These are phyloP conservation scores for Drosophila sucinea DNA, from an alignment of 1,140 invertebrate species.

Conservation along the genomic window DNA sequence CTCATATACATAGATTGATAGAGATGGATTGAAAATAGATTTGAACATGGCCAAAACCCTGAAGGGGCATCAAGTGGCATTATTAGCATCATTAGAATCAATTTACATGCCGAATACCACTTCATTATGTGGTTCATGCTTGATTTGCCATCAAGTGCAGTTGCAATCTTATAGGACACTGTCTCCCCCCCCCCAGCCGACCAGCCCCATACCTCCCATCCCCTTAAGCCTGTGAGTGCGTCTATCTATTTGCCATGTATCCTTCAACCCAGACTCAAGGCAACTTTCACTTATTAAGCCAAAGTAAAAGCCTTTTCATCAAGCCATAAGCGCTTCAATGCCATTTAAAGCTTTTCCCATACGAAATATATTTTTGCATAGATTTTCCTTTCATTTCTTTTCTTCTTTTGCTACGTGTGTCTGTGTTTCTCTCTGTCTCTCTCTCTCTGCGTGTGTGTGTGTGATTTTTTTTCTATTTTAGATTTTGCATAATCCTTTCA, in stretches of 20 bases:
- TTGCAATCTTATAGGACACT: constrained; percentile 15
- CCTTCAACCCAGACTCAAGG: constrained; percentile 42
- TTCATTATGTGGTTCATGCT: constrained; percentile 54
- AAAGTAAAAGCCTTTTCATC: constrained; percentile 43
- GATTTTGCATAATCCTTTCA: constrained; percentile 52
- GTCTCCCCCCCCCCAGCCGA: neutral
- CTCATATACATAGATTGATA: neutral
- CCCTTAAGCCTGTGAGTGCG: neutral
- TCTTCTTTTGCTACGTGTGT: constrained; percentile 1
- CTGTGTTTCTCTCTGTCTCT: constrained; percentile 3
- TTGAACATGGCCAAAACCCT: neutral
- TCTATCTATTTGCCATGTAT: constrained; percentile 10
- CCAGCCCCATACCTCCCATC: neutral
- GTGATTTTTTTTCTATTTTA: constrained; percentile 12
- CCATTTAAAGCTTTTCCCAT: constrained; percentile 39
- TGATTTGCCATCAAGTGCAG: constrained; percentile 45
- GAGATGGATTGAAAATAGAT: constrained; percentile 2
- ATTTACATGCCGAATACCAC: constrained; percentile 35
- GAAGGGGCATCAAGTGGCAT: constrained; percentile 3
- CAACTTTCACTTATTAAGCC: constrained; percentile 49
- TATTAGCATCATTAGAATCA: constrained; percentile 20
- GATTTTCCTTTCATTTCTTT: constrained; percentile 24
- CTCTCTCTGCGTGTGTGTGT: neutral
- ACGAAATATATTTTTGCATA: constrained; percentile 9
- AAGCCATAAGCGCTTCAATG: constrained; percentile 31